Conservation (phyloP, 2,797 vertebrate genomes). For the Notamacropus eugenii region DNA sequence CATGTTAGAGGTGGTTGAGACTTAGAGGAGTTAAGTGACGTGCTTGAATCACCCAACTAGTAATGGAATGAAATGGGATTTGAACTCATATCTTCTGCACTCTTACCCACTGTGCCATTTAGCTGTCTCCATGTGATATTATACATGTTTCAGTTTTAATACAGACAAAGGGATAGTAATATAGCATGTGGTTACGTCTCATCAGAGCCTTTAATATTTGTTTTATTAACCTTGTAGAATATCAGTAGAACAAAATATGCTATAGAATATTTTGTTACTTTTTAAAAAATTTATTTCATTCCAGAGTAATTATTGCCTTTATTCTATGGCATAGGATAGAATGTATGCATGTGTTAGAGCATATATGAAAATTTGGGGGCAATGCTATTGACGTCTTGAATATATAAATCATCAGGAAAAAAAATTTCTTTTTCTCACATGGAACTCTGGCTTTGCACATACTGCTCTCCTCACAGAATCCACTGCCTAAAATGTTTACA, state of each 20-base stretch:
- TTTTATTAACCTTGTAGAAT: conserved; percentile 3
- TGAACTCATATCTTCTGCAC: not conserved
- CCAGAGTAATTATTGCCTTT: not conserved
- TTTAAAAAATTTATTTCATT: not conserved
- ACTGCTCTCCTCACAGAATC: not conserved
- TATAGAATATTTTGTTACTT: not conserved
- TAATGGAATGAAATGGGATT: not conserved
- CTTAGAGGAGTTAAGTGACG: not conserved
- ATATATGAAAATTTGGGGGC: not conserved
- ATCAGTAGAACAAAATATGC: not conserved
- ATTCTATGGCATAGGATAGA: not conserved
- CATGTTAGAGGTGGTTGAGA: not conserved
- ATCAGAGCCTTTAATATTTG: not conserved
- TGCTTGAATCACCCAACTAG: not conserved
- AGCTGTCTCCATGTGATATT: not conserved
- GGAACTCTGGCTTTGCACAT: not conserved
- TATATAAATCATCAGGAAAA: conserved; percentile 15
- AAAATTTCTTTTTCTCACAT: not conserved
- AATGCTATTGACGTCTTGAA: not conserved
- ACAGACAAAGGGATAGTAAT: not conserved
- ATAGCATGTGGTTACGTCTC: not conserved
- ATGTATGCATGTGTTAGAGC: not conserved
- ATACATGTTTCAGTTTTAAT: not conserved
- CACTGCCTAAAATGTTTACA: conserved; percentile 6
- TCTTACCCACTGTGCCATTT: not conserved